phyloP scores from a whole-genome alignment of 2,113 vertebrate species.

The Telmatochromis brichardi region DNA sequence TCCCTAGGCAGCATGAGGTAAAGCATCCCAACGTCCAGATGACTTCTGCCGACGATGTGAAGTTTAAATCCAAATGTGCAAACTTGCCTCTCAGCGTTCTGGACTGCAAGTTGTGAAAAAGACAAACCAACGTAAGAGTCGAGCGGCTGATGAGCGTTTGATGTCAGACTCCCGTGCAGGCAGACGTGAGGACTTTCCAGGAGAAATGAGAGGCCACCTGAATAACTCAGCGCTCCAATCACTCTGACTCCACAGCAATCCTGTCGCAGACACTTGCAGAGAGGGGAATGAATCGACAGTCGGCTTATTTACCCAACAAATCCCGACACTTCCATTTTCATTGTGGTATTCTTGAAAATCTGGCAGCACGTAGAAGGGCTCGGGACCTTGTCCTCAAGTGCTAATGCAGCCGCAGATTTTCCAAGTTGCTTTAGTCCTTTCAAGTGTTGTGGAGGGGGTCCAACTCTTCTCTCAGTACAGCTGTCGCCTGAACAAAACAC shows the following conservation, averaged over 20 bases:
- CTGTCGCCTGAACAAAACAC: constrained; percentile 2
- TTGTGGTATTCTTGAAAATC: not conserved
- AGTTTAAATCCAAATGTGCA: constrained; percentile 5
- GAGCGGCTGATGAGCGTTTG: not conserved
- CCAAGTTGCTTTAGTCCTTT: constrained; percentile 20
- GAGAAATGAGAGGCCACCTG: constrained; percentile 56
- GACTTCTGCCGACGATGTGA: not conserved
- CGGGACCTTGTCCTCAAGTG: not conserved
- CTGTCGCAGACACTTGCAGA: constrained; percentile 24
- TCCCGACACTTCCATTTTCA: constrained; percentile 14
- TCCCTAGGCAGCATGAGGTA: constrained; percentile 10
- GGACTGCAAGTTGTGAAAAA: constrained; percentile 12
- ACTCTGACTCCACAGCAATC: constrained; percentile 56
- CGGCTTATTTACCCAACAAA: constrained; percentile 19
- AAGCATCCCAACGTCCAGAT: constrained; percentile 1
- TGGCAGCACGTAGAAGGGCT: not conserved
- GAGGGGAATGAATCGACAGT: constrained; percentile 5
- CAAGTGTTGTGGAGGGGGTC: constrained; percentile 12
- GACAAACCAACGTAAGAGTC: constrained; percentile 1
- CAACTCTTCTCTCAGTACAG: constrained; percentile 46
- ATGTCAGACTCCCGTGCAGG: constrained; percentile 16
- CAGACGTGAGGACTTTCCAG: constrained; percentile 52
- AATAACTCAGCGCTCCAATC: constrained; percentile 63
- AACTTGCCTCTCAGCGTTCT: constrained; percentile 27
- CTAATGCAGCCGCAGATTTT: constrained; percentile 4